Base-by-base conservation (phyloP, 2,797 vertebrate genomes). In the Kryptopterus vitreolus region DNA sequence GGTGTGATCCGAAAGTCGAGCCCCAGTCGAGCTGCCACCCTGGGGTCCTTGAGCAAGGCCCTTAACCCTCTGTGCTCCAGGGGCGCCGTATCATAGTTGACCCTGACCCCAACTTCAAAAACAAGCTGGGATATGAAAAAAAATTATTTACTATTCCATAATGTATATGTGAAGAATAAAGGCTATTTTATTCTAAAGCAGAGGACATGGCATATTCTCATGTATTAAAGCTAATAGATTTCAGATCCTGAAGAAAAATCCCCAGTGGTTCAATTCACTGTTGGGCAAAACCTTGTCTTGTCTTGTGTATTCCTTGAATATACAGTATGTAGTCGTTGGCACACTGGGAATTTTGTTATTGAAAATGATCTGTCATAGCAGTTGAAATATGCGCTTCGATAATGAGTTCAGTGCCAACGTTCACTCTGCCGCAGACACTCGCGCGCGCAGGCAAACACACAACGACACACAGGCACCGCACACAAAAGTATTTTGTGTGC, bases 281-380 rank as follows among this genome's bases (percentile, higher is more conserved):
- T n/a, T 46, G 38, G 65, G n/a, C 22, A 48, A 68, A 68, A 7
- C n/a, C 38, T 69, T 48, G 24, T 26, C 65, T 69, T 48, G 43
- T 9, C 65, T 68, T 69, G 13, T 26, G 65, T 26, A 69, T 69
- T 26, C 46, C n/a, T 16, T 7, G 38, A 46, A 68, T 68, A 43
- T 66, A n/a, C n/a, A n/a, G n/a, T n/a, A 43, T 66, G 35, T 43
- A 66, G n/a, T 69, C 65, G 18, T 69, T 26, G 9, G 65, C 38
- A 69, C 65, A 26, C 24, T 48, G 65, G 65, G 65, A 69, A 26
- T 48, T 69, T 43, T 69, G 43, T 69, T 69, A 48, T 9, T 48
- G 65, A 48, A 68, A 48, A 48, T 68, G 13, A 69, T 48, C 38
- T 46, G 20, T n/a, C 38, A 46, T 43, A 22, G 33, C 20, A 43